Evolutionary conservation across 2,888 invertebrate species (phyloP), one percentile per base, ranked within the genome.

Genomic region (Trachelus stipa): DNA sequence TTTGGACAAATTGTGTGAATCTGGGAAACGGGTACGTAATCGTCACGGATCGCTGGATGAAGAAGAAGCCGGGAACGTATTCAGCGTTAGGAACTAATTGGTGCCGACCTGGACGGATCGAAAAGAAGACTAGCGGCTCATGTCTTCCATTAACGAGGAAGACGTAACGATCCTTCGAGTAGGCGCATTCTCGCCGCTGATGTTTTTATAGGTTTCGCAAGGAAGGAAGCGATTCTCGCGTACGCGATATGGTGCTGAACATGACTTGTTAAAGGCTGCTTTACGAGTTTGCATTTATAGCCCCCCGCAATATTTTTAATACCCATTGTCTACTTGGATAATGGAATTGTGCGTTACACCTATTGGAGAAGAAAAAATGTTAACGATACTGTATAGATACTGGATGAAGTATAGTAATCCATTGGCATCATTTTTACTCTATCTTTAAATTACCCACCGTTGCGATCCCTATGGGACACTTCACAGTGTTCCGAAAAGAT

Each of bases 1-100:
- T 56, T 23, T 9, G 56, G 23, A 23, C 23, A 56, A 56, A 56
- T 56, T 56, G 56, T 56, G 56, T 56, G 56, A 56, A 23, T 23
- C 56, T 56, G 56, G 56, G 56, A 56, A 56, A 56, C 23, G 23
- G 56, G 56, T 56, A 56, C 23, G 56, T 23, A 56, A 56, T 56
- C 56, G 56, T 23, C 23, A 56, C 56, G 56, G 56, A 56, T 56
- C 56, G 56, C 56, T 74, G 78, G 81, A 73, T 82, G 82, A 79
- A 82, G 79, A 82, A 80, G 79, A 35, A 40, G 69, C 69, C 71
- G 74, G 77, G 76, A 68, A 71, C 81, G 81, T 82, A 81, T 84
- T 81, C 82, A 82, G 74, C 80, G 81, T 83, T 81, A 82, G 82
- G 85, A 86, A 86, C 84, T 88, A 87, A 88, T 88, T 87, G 87